Evolutionary conservation across 2,797 vertebrate species (phyloP).

Genomic region (Poeciliopsis presidionis): DNA sequence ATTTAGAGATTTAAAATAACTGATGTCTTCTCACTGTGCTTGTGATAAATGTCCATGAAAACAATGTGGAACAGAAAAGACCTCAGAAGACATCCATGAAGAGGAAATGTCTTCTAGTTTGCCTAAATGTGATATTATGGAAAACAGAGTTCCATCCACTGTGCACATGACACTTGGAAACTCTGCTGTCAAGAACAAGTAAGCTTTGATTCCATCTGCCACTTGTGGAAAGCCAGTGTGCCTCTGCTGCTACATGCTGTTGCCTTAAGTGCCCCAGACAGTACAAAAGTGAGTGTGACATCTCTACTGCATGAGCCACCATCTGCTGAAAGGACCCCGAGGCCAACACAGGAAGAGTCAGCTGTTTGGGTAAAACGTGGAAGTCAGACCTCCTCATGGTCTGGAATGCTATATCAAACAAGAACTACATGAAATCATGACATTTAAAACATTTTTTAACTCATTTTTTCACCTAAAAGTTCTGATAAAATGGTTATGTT

Average conservation of each 20-base stretch:
- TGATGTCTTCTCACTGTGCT: neutral
- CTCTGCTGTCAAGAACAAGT: slow-evolving; percentile 51
- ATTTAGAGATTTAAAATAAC: neutral
- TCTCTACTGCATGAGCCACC: slow-evolving; percentile 44
- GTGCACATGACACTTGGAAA: slow-evolving; percentile 55
- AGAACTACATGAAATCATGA: slow-evolving; percentile 16
- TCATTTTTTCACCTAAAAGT: neutral
- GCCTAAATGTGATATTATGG: slow-evolving; percentile 15
- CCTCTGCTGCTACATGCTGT: slow-evolving; percentile 30
- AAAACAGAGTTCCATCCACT: slow-evolving; percentile 14
- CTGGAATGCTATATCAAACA: slow-evolving; percentile 16
- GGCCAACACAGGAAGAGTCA: slow-evolving; percentile 52
- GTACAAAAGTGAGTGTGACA: slow-evolving; percentile 56
- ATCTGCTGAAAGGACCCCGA: slow-evolving; percentile 53
- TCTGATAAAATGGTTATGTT: neutral
- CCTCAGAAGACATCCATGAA: neutral
- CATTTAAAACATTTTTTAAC: neutral
- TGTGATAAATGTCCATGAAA: neutral
- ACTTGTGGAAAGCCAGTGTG: slow-evolving; percentile 42
- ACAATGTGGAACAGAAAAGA: neutral
- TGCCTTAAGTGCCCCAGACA: slow-evolving; percentile 58
- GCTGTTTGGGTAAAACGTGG: slow-evolving; percentile 34
- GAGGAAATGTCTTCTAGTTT: slow-evolving; percentile 14
- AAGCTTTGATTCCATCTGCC: slow-evolving; percentile 53
- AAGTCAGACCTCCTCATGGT: slow-evolving; percentile 33